Evolutionary conservation across 2,888 invertebrate genomes (phyloP).

Genomic region (Kuschelorhynchus macadamiae): DNA sequence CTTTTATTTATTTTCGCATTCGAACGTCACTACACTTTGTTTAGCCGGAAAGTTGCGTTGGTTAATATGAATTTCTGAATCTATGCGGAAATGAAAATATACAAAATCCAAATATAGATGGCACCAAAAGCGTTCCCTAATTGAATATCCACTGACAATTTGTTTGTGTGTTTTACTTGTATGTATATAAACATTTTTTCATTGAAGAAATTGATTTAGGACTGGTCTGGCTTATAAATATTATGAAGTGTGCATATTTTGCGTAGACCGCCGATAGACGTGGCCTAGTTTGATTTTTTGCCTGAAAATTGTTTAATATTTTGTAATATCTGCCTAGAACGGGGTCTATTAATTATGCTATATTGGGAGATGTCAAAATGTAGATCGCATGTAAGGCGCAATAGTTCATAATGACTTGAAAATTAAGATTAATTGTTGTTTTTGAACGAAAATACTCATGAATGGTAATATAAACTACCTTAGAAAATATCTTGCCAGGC

Average conservation of each 20-base stretch:
- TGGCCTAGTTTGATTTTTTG: slow-evolving; percentile 30
- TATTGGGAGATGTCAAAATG: slow-evolving; percentile 7
- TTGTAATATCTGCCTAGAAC: slow-evolving; percentile 15
- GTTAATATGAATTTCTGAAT: slow-evolving; percentile 28
- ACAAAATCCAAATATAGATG: slow-evolving; percentile 40
- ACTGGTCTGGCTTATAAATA: slow-evolving; percentile 24
- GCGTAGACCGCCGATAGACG: slow-evolving; percentile 19
- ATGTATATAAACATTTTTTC: slow-evolving; percentile 26
- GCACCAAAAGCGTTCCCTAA: slow-evolving; percentile 26
- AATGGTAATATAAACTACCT: too few relatives aligned
- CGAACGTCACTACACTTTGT: too few relatives aligned
- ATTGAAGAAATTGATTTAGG: slow-evolving; percentile 14
- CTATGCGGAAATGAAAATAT: slow-evolving; percentile 41
- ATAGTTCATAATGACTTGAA: too few relatives aligned
- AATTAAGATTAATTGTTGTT: too few relatives aligned
- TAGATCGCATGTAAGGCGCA: slow-evolving; percentile 9
- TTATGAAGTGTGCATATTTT: slow-evolving; percentile 28
- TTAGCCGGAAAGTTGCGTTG: too few relatives aligned
- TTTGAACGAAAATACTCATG: too few relatives aligned
- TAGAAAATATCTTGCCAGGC: too few relatives aligned
- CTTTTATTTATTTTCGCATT: too few relatives aligned
- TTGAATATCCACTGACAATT: slow-evolving; percentile 37
- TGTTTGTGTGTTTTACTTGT: slow-evolving; percentile 33
- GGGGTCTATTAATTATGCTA: slow-evolving; percentile 19
- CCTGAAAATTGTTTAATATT: slow-evolving; percentile 7